A percentile compares a stretch with the other conserved stretches of the same genome.
phyloP scores from a whole-genome alignment of 2,113 vertebrate species.

The Albula goreensis region DNA sequence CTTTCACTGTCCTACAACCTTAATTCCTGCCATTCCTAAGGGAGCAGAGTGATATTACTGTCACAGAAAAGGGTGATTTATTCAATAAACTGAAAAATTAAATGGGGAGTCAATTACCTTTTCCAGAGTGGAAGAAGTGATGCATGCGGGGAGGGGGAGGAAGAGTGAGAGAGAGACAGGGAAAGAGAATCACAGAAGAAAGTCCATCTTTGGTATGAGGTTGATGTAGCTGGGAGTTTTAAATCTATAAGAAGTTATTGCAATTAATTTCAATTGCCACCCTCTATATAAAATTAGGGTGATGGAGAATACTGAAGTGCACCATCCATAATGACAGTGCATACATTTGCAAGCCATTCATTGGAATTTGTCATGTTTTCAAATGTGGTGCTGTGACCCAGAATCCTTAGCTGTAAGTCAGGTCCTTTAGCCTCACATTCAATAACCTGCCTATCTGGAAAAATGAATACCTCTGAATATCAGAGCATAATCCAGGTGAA shows the following conservation, averaged over 20 bases:
- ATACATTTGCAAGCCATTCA: not conserved
- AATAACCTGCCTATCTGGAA: not conserved
- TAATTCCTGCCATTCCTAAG: slow-evolving; percentile 10
- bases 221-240: not conserved
- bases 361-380: not conserved
- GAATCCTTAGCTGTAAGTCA: not conserved
- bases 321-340: not conserved
- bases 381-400: not conserved
- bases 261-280: not conserved
- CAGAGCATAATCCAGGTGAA: not conserved
- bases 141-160: not conserved
- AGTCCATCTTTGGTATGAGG: slow-evolving; percentile 9
- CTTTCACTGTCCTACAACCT: not conserved
- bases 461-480: not conserved
- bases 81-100: slow-evolving; percentile 14
- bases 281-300: not conserved
- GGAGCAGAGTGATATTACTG: slow-evolving; percentile 4
- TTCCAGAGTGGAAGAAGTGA: not conserved
- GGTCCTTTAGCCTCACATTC: not conserved
- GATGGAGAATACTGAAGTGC: not conserved
- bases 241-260: not conserved
- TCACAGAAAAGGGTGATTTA: not conserved
- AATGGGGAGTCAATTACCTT: slow-evolving; percentile 18
- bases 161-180: too few species aligned
- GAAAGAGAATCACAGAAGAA: not conserved